These are phyloP conservation scores for Setophaga coronata DNA, from an alignment of 2,113 vertebrate species.

Conservation along the genomic window DNA sequence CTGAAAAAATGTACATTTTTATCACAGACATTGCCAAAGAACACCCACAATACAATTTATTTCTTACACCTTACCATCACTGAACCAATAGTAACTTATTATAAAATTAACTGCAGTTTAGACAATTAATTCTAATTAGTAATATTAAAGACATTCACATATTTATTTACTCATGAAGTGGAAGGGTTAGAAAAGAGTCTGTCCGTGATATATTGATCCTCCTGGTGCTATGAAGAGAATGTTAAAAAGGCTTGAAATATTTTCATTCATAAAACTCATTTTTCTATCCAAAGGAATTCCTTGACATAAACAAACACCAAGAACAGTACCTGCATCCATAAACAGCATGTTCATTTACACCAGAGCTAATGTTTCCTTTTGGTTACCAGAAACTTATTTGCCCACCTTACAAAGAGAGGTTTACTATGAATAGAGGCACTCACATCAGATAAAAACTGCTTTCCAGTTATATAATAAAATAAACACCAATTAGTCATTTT, in stretches of 20 bases:
- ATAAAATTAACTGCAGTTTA: slow-evolving; percentile 37
- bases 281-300: not conserved
- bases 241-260: not conserved
- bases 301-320: not conserved
- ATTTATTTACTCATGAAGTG: slow-evolving; percentile 48
- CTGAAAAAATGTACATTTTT: not conserved
- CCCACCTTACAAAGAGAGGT: slow-evolving; percentile 58
- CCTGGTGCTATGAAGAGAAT: slow-evolving; percentile 2
- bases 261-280: not conserved
- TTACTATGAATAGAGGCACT: slow-evolving; percentile 32
- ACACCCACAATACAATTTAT: not conserved
- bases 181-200: slow-evolving; percentile 19
- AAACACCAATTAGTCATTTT: slow-evolving; percentile 73
- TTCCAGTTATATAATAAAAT: slow-evolving; percentile 55
- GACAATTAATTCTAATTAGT: slow-evolving; percentile 48
- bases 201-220: not conserved
- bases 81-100: not conserved
- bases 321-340: slow-evolving; percentile 20
- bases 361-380: not conserved
- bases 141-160: slow-evolving; percentile 46
- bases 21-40: not conserved
- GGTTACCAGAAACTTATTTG: slow-evolving; percentile 24
- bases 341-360: not conserved
- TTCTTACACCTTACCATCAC: not conserved
- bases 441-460: slow-evolving; percentile 37